Evolutionary conservation across 1,140 invertebrate species (phyloP), one percentile per base, ranked within the genome.

Genomic region (Sitophilus oryzae): DNA sequence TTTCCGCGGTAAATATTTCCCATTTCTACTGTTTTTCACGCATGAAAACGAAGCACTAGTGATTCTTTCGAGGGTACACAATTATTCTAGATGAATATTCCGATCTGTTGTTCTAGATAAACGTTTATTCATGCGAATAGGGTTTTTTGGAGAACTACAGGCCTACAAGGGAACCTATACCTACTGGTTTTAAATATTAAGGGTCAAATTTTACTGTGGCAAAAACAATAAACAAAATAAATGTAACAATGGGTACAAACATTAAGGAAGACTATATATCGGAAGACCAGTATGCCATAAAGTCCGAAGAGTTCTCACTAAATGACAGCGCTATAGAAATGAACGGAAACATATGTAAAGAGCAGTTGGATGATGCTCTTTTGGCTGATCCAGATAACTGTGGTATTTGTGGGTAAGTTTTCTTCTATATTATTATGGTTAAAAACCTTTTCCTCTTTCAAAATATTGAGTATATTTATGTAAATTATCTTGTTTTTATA

Each of bases 301-400:
- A 59, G 41, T 63, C 69, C 38, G 65, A 68, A 48, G 66, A 62
- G 46, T 60, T 58, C 20, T 62, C 69, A 56, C 52, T 69, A 25
- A 55, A 52, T 18, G 62, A 52, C 40, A 65, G 60, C 11, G 60
- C 67, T 37, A 69, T 71, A 59, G 55, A 51, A 34, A 57, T 52
- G 23, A 68, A 64, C 48, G 62, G 61, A 15, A 70, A 72, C 57
- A 59, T 66, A 41, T 63, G 64, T 25, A 66, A 56, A 49, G 65
- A 70, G 57, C 63, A 66, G 6, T 60, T 74, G 56, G 72, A 71
- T 55, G 71, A 71, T 65, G 66, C 60, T 40, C 60, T 71, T 59
- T 60, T 71, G 51, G 62, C 55, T 47, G 68, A 72, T 66, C 68
- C 70, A 52, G 69, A 72, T 52, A 63, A 61, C 42, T 72, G 70